These are phyloP conservation scores for Pelagia noctiluca DNA, from an alignment of 30 jellyfish, hydroid and myxozoan species.

Conservation along the genomic window DNA sequence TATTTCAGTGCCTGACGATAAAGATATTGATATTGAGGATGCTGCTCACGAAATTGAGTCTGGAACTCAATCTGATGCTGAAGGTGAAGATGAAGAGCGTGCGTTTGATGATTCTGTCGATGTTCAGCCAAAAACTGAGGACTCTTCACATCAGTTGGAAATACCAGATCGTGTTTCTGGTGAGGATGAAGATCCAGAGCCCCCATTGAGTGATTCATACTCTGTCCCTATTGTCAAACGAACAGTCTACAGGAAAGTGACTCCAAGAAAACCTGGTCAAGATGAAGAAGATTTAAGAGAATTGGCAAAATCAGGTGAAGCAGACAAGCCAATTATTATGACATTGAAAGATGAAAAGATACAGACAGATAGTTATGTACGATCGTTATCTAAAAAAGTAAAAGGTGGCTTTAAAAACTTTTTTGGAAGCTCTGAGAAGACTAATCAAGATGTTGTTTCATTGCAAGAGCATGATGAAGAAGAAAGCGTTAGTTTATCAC, in stretches of 20 bases:
- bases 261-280: not conserved
- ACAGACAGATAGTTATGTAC: not conserved
- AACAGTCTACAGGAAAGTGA: not conserved
- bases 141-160: no score
- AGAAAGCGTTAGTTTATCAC: not conserved
- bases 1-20: no score
- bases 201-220: not conserved
- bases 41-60: no score
- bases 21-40: no score
- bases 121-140: no score
- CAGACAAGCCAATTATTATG: not conserved
- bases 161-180: not conserved
- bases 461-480: not conserved
- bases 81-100: no score
- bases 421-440: not conserved
- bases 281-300: not conserved
- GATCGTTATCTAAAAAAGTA: not conserved
- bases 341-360: not conserved
- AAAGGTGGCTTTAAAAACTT: not conserved
- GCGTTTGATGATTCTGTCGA: no score
- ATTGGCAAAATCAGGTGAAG: not conserved
- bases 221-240: not conserved
- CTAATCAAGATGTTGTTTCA: not conserved
- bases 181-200: not conserved
- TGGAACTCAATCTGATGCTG: no score